Conservation (phyloP, 2,888 invertebrate species). For the Cosmopolites sordidus region DNA sequence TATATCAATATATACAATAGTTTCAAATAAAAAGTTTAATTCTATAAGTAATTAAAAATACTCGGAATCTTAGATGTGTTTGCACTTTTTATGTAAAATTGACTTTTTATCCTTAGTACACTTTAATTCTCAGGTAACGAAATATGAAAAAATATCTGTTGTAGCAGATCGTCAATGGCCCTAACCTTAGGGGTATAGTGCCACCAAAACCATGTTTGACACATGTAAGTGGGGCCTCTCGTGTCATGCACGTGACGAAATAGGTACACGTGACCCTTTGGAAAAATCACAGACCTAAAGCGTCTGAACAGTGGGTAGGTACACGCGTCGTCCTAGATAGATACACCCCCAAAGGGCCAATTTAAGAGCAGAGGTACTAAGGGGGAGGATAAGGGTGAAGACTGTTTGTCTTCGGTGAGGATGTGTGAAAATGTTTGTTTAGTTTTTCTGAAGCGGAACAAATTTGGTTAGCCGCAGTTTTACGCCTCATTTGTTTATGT, state of each 20-base stretch:
- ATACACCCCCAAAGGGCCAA: constrained; percentile 35
- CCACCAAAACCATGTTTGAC: constrained; percentile 39
- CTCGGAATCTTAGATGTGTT: too few relatives aligned
- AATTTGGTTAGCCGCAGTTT: constrained; percentile 14
- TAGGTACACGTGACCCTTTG: constrained; percentile 35
- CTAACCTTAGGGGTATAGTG: constrained; percentile 18
- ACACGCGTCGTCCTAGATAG: constrained; percentile 34
- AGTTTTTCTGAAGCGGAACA: constrained; percentile 19
- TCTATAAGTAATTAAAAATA: too few relatives aligned
- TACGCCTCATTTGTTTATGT: constrained; percentile 6
- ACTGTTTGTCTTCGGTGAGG: constrained; percentile 14
- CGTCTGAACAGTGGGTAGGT: constrained; percentile 4
- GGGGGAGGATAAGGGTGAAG: too few relatives aligned
- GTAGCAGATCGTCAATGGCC: constrained; percentile 5
- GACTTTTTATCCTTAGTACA: too few relatives aligned
- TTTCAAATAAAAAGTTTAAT: too few relatives aligned
- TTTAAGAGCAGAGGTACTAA: constrained; percentile 15
- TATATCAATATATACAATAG: too few relatives aligned
- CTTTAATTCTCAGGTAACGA: too few relatives aligned
- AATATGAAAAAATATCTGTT: background rate
- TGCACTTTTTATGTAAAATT: too few relatives aligned
- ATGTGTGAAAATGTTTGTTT: constrained; percentile 25
- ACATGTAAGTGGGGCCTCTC: constrained; percentile 38
- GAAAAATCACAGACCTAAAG: constrained; percentile 19
- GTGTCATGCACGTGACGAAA: constrained; percentile 36